A percentile compares a stretch with the other conserved stretches of the same genome.
These are phyloP conservation scores for Cybosia mesomella DNA, from an alignment of 2,888 invertebrate genomes.

Conservation along the genomic window DNA sequence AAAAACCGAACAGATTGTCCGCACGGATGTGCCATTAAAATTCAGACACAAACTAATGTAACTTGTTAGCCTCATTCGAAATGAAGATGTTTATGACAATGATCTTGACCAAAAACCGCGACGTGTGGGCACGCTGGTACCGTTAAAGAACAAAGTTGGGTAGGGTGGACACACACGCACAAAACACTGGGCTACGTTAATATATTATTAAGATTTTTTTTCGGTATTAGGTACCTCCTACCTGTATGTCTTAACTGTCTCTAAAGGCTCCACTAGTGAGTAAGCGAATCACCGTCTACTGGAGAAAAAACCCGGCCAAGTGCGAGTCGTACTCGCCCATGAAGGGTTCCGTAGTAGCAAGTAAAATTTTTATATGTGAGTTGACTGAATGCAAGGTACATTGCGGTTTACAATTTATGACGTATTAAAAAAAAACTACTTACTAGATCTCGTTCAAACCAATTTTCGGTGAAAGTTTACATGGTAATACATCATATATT, in stretches of 20 bases:
- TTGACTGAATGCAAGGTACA: no score
- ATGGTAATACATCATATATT: no score
- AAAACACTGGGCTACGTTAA: not conserved
- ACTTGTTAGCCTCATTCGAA: slow-evolving; percentile 51
- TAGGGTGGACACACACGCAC: slow-evolving; percentile 22
- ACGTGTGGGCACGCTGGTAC: slow-evolving; percentile 76
- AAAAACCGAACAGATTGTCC: slow-evolving; percentile 11
- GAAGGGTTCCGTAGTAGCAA: no score
- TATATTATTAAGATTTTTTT: not conserved
- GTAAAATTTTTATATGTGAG: no score
- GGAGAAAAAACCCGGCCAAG: no score
- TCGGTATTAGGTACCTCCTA: not conserved
- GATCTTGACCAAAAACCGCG: slow-evolving; percentile 59
- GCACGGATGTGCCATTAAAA: slow-evolving; percentile 35
- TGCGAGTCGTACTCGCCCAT: no score
- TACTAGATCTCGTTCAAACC: no score
- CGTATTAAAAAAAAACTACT: no score
- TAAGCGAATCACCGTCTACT: no score
- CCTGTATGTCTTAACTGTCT: not conserved
- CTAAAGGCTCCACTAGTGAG: not conserved
- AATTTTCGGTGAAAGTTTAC: no score
- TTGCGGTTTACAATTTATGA: no score
- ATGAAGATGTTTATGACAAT: slow-evolving; percentile 62
- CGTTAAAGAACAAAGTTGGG: slow-evolving; percentile 61
- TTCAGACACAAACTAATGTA: slow-evolving; percentile 43